These are phyloP conservation scores for Amiota communis DNA, from an alignment of 2,888 invertebrate genomes.

Conservation along the genomic window DNA sequence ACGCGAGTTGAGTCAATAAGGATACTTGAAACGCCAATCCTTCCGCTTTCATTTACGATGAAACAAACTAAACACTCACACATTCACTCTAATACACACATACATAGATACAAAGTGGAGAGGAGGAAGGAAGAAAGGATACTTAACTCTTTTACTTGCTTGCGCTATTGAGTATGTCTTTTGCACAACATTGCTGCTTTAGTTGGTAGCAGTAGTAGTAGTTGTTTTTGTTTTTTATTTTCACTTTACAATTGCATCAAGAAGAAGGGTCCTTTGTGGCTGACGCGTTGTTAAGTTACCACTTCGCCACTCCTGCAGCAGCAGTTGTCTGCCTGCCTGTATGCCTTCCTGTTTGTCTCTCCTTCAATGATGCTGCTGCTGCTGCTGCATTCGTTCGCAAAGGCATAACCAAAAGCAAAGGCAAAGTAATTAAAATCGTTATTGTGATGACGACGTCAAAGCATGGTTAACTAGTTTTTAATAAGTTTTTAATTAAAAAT, in stretches of 20 bases:
- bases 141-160: conserved; percentile 27
- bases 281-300: conserved; percentile 51
- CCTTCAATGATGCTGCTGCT: no score
- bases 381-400: background rate
- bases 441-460: conserved; percentile 42
- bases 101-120: background rate
- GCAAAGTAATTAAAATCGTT: conserved; percentile 62
- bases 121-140: background rate
- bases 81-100: background rate
- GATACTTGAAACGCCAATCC: background rate
- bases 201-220: conserved; percentile 1
- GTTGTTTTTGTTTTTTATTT: background rate
- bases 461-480: conserved; percentile 63
- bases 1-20: conserved; percentile 4
- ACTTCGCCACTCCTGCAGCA: conserved; percentile 35
- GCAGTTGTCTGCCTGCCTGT: background rate
- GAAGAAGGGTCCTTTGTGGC: conserved; percentile 2
- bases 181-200: conserved; percentile 5
- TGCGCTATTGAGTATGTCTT: conserved; percentile 7
- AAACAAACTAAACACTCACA: background rate
- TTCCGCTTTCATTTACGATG: background rate
- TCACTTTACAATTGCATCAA: background rate
- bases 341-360: no score
- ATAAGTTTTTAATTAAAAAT: conserved; percentile 67
- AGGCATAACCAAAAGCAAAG: conserved; percentile 33